Evolutionary conservation across 92 coral and sea anemone species (phyloP), one percentile per base, ranked within the genome.

Genomic region (Pocillopora grandis): DNA sequence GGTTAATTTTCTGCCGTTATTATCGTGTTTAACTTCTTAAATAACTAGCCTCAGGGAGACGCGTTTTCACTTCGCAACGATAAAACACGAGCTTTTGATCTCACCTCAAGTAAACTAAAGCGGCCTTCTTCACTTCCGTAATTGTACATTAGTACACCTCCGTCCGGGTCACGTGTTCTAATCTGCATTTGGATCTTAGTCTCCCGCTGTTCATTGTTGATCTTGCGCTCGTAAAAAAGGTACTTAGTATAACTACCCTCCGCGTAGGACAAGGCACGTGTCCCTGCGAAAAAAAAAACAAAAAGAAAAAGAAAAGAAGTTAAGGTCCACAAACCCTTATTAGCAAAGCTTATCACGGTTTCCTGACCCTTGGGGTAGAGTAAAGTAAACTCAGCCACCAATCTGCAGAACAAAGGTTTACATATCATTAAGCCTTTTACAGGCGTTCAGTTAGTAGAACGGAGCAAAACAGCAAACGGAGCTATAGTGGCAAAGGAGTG

Each of bases 121-220:
- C 90, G 90, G 35, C 83, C 87, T 55, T 74, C 88, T 42, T 85
- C 82, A 59, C 90, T 90, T 58, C 95, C 96, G 16, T 80, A 77
- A 61, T 91, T 92, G 85, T 75, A 80, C 82, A 96, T 77, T 88
- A 96, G 89, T 18, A 89, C 84, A 33, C 98, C 98, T 1, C 98
- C 98, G 73, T 92, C 90, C 36, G 83, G 49, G 79, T 96, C 98
- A 75, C 98, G 92, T 49, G 98, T 96, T 62, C 98, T 89, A 60
- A 96, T 71, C 81, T 90, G 93, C 83, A 96, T 73, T 65, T 92
- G 91, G 81, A 96, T 92, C 77, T 82, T 88, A 66, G 96, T 93
- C 75, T 93, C 94, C 65, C 94, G 90, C 85, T 95, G 96, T 79
- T 90, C 92, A 86, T 94, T 23, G 27, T 23, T 23, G 27, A 23